phyloP scores from a whole-genome alignment of 2,113 vertebrate species.

The Zootoca vivipara region DNA sequence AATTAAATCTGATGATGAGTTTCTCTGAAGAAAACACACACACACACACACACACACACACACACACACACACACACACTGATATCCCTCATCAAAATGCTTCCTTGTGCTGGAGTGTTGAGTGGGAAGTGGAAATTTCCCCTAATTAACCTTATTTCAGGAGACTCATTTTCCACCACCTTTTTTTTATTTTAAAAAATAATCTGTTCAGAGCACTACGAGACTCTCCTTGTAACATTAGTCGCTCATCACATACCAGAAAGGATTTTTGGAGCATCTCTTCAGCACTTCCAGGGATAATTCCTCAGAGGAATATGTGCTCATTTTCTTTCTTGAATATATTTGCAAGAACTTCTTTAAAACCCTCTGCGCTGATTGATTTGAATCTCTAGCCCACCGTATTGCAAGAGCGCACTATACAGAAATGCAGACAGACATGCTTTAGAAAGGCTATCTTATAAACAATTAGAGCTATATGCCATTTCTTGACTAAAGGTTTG shows the following conservation, averaged over 20 bases:
- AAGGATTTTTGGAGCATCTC: background rate
- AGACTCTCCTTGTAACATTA: background rate
- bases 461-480: background rate
- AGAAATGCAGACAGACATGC: background rate
- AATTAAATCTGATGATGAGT: conserved; percentile 21
- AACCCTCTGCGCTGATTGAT: background rate
- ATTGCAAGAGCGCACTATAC: background rate
- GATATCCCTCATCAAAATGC: background rate
- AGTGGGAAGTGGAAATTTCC: conserved; percentile 23
- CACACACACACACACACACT: background rate
- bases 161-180: background rate
- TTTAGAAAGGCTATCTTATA: background rate
- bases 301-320: background rate
- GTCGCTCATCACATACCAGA: background rate
- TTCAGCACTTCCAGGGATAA: background rate
- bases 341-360: background rate
- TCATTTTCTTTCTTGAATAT: background rate
- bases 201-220: conserved; percentile 1
- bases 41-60: too few relatives aligned
- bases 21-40: background rate
- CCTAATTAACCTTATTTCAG: conserved; percentile 16
- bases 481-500: too few relatives aligned
- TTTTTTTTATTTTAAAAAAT: background rate
- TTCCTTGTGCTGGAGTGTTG: background rate
- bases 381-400: background rate